Base-by-base conservation (phyloP, 1,140 invertebrate genomes). In the Papilio polytes region DNA sequence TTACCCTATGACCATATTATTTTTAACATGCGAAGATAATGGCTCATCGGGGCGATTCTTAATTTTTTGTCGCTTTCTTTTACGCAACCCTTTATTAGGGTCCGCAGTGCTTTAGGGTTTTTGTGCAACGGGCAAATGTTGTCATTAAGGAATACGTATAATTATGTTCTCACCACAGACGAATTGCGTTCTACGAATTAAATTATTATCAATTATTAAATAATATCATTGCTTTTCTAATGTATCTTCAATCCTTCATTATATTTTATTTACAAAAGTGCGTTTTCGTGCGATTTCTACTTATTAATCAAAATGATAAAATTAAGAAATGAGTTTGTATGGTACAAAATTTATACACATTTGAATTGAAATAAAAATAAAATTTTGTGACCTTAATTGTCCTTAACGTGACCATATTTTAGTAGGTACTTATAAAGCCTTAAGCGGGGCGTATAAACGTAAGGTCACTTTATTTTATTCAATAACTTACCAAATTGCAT, bases 1-100 rank as follows among this genome's bases (percentile, higher is more conserved):
- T 89, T 90, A 91, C 93, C 91, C 93, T 93, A 94, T 94, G 92
- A 92, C 92, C 94, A 92, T 93, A 94, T 94, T 95, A 95, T 95
- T 95, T 95, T 91, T 95, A 95, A 92, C 92, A 90, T 94, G 86
- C 87, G 83, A 94, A 94, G 94, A 95, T 95, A 95, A 95, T 94
- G 88, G 92, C 90, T 90, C 89, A 95, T 94, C 94, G 92, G 92
- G 91, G 92, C 90, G 92, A 95, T 94, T 94, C 92, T 93, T 94
- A 95, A 94, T 95, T 94, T 94, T 94, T 94, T 94, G 88, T 90
- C 84, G 88, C 87, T 88, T 93, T 90, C 91, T 93, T 92, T 87
- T 80, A 84, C 80, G 80, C 85, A 85, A 91, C 91, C 91, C 92
- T 92, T 92, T 92, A 91, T 92, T 92, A 91, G 89, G 90, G 91